Evolutionary conservation across 64 coral and sea anemone species (phyloP), one percentile per base, ranked within the genome.

Genomic region (Montipora efflorescens): DNA sequence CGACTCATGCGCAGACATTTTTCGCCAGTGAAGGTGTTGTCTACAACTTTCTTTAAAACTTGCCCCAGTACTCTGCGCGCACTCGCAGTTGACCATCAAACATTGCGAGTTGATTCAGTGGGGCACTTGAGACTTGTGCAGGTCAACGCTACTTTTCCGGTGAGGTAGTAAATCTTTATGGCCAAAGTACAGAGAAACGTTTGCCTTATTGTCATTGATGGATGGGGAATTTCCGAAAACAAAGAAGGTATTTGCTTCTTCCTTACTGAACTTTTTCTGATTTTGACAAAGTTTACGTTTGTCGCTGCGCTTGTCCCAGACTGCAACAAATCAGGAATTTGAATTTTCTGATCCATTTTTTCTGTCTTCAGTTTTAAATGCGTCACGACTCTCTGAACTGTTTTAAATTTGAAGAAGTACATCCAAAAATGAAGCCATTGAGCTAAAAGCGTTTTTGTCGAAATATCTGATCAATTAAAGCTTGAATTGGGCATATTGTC

Each of bases 151-250:
- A 3, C 4, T 71, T 71, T 71, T 18, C 68, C 21, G 68, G 68
- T 71, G 5, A 21, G 8, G 1, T 71, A 4, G 10, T 46, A 0
- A 67, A 46, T 84, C 28, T 19, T 46, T 18, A 97, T 97, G 96
- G 84, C 89, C 48, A 78, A 92, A 79, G 76, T 95, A 36, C 94
- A 99, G 80, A 99, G 90, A 21, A 99, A 92, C 49, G 85, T 96
- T 46, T 99, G 98, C 20, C 90, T 99, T 43, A 96, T 99, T 78
- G 95, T 99, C 47, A 99, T 99, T 28, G 98, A 99, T 75, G 98
- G 98, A 5, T 99, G 98, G 98, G 98, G 98, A 47, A 79, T 99
- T 20, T 80, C 78, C 28, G 98, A 99, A 52, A 92, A 90, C 69
- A 92, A 74, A 72, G 98, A 99, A 90, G 98, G 98, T 96, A 75